Base-by-base conservation (phyloP, 1,140 invertebrate genomes). In the Temnothorax nylanderi region DNA sequence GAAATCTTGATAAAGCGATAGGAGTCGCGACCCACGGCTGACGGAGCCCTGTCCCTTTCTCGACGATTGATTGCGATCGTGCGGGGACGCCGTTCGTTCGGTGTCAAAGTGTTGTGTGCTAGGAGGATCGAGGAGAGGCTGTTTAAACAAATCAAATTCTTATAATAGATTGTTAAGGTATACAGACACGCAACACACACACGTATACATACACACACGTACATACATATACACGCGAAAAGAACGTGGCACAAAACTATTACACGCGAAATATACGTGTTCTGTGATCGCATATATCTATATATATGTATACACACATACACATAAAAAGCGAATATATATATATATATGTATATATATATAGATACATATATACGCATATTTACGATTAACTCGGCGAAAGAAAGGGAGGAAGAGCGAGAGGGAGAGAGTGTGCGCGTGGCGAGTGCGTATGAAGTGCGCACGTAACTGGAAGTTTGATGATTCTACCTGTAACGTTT, bases 241-340 rank as follows among this genome's bases (percentile, higher is more conserved):
- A 87, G n/a, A 51, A 87, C 49, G 74, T 87, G 76, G 87, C 65
- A 89, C 86, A 87, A 89, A 87, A 81, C 26, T 91, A 93, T 94
- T 85, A 94, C 91, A 94, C 92, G 92, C 92, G 92, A 94, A 94
- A 93, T 94, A 94, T 93, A 91, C 90, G 92, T 93, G 92, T 93
- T 94, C 93, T 94, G 94, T 94, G 94, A 94, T 95, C 93, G 90
- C 91, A 93, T 94, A 93, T 93, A 91, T 90, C 90, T 90, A 93
- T 92, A 93, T 77, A 80, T 85, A 88, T 75, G 71, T 88, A 88
- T 90, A 65, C 71, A 67, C 84, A 82, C 78, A 87, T 62, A 87
- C 60, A 86, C 58, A 84, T 78, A 84, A 76, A 85, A 86, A 67
- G n/a, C 44, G 58, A 21, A 47, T 77, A 84, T 77, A 89, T 72